Conservation (phyloP, 2,888 invertebrate genomes). For the Cheilosia pagana region DNA sequence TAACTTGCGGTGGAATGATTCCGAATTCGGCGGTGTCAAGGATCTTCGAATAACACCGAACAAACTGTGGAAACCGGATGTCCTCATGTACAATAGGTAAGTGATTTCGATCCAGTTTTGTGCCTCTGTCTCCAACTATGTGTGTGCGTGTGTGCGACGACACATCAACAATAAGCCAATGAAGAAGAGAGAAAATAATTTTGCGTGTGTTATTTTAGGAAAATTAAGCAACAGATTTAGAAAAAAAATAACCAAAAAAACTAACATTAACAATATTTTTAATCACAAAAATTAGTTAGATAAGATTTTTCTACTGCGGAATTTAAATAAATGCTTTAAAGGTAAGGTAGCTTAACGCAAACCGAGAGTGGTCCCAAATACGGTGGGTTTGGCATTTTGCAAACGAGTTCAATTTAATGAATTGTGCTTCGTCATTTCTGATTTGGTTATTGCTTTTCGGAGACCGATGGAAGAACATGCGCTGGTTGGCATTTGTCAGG, state of each 20-base stretch:
- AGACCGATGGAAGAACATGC: too few species aligned
- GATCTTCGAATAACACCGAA: slow-evolving; percentile 97
- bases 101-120: slow-evolving; percentile 73
- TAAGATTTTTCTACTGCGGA: slow-evolving; percentile 51
- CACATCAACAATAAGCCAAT: slow-evolving; percentile 72
- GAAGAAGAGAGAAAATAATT: slow-evolving; percentile 14
- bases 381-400: neutral
- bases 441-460: too few species aligned
- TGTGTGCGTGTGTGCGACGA: slow-evolving; percentile 33
- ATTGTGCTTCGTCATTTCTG: neutral
- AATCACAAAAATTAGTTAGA: slow-evolving; percentile 44
- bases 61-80: slow-evolving; percentile 99
- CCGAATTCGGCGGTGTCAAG: slow-evolving; percentile 96
- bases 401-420: neutral
- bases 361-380: slow-evolving; percentile 53
- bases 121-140: slow-evolving; percentile 41
- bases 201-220: slow-evolving; percentile 1
- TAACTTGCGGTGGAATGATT: slow-evolving; percentile 98
- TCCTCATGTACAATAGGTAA: slow-evolving; percentile 99
- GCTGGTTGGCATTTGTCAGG: too few species aligned
- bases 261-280: slow-evolving; percentile 27
- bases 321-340: slow-evolving; percentile 24
- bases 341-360: slow-evolving; percentile 64
- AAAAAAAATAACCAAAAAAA: slow-evolving; percentile 25
- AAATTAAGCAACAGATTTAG: slow-evolving; percentile 11